Base-by-base conservation (phyloP, 2,888 invertebrate species). In the Ennomos erosarius region DNA sequence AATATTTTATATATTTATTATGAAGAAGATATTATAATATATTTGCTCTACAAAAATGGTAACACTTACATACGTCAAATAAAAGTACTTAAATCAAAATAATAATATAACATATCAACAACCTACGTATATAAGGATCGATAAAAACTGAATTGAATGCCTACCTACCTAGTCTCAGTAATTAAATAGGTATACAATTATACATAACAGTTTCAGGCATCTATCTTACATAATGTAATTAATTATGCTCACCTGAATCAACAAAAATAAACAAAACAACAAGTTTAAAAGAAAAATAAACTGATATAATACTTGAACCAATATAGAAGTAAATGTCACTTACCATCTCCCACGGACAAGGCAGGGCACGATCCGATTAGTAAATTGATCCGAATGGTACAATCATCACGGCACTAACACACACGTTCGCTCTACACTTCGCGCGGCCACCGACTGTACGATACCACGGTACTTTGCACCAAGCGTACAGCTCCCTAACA, bases 381-480 rank as follows among this genome's bases (percentile, higher is more conserved):
- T 76, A 82, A 90, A 87, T 82, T 82, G 86, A 82, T 83, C 79
- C 84, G 88, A 87, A 84, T 79, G 80, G 43, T 48, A 39, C 47
- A 50, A 55, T 75, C 82, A 85, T 83, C 80, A 82, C 87, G 76
- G 47, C 78, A 75, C 76, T 64, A 35, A 55, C 68, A 75, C 82
- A 79, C 85, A 81, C 85, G 82, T 72, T 75, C 76, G 68, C 57
- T 62, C 75, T 69, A 71, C 62, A 47, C 70, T 78, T 74, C 81
- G 79, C 74, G 72, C 82, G 76, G 72, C 74, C 76, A 76, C 76
- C 77, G 81, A 87, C 88, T 90, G 87, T 48, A 51, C 56, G 12
- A 6, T 26, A 45, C 48, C 33, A 51, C 47, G 10, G 13, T 12
- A 45, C 5, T 13, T 40, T 16, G 39, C 40, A 57, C 44, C 43